Evolutionary conservation across 2,888 invertebrate genomes (phyloP).

Genomic region (Julus scanicus): DNA sequence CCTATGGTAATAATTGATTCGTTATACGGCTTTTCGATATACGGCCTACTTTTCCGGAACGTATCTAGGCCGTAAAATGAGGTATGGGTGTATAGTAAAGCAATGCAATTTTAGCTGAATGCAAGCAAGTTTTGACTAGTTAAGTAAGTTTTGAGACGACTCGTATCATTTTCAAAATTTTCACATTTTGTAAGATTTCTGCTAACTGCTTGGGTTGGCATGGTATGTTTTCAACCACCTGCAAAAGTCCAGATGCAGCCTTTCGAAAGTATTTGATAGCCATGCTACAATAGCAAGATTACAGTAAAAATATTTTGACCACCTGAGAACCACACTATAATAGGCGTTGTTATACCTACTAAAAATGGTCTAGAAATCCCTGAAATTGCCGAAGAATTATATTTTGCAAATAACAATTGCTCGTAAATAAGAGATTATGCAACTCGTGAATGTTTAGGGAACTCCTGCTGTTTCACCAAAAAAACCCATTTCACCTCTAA

Average conservation of each 20-base stretch:
- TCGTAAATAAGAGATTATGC: not conserved
- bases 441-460: not conserved
- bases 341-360: not conserved
- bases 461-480: not conserved
- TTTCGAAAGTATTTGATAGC: not conserved
- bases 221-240: not conserved
- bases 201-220: not conserved
- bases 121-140: too few species aligned
- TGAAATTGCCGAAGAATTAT: not conserved
- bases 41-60: too few species aligned
- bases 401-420: not conserved
- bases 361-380: not conserved
- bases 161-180: too few species aligned
- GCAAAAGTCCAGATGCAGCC: not conserved
- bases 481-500: not conserved
- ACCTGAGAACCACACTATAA: not conserved
- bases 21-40: too few species aligned
- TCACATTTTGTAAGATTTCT: too few species aligned
- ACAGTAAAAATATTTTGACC: not conserved
- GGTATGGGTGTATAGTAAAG: too few species aligned
- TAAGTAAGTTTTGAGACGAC: too few species aligned
- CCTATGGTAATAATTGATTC: too few species aligned
- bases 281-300: not conserved
- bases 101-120: too few species aligned
- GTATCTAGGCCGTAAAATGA: too few species aligned